These are phyloP conservation scores for Cyrtonyx montezumae DNA, from an alignment of 2,113 vertebrate species.

Conservation along the genomic window DNA sequence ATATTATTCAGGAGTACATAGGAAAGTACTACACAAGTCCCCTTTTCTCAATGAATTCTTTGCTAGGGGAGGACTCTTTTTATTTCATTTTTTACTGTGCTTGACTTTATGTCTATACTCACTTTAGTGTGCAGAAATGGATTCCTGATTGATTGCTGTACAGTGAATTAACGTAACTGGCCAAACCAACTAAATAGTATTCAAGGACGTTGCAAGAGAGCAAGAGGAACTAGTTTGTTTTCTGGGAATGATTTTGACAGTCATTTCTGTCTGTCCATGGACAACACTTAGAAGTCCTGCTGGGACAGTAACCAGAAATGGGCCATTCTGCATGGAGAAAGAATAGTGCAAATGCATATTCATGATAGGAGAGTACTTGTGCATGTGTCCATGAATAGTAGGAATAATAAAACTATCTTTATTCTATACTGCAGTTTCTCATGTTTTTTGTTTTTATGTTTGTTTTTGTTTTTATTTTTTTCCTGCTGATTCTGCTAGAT, in stretches of 20 bases:
- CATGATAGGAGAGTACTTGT: not conserved
- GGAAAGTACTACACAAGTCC: not conserved
- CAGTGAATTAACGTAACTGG: accelerated
- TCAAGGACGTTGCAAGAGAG: not conserved
- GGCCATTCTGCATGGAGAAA: not conserved
- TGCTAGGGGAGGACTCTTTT: not conserved
- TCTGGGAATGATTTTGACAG: not conserved
- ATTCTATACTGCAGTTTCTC: not conserved
- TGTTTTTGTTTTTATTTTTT: not conserved
- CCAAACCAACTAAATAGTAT: not conserved
- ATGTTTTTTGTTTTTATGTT: no score
- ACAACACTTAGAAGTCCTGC: not conserved
- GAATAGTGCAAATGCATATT: not conserved
- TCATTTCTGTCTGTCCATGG: not conserved
- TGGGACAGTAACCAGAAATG: not conserved
- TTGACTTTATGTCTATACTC: not conserved
- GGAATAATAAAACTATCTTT: not conserved
- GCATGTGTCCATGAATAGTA: not conserved
- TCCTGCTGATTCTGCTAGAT: not conserved
- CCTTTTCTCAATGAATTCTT: not conserved
- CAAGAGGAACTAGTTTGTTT: not conserved
- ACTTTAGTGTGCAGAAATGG: not conserved
- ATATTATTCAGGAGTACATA: not conserved
- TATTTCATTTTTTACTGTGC: not conserved
- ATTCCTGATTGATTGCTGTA: not conserved